These are phyloP conservation scores for Melanerpes formicivorus DNA, from an alignment of 2,113 vertebrate genomes.

Conservation along the genomic window DNA sequence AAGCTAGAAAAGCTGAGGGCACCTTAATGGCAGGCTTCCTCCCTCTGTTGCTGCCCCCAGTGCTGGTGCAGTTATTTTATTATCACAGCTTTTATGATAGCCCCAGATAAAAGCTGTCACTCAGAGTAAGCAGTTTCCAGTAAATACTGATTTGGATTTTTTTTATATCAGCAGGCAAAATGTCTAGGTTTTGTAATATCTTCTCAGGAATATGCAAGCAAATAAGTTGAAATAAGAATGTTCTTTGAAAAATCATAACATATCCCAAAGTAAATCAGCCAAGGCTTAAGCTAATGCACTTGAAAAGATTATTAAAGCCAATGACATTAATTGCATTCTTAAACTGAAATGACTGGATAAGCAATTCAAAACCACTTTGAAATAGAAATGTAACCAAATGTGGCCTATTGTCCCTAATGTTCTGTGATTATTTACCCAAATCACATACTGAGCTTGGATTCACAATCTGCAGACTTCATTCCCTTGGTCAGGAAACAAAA, in stretches of 20 bases:
- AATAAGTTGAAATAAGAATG: background rate
- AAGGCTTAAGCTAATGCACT: background rate
- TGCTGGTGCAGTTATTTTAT: background rate
- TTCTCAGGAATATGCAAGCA: background rate
- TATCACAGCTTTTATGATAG: background rate
- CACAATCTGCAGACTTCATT: background rate
- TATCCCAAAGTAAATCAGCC: background rate
- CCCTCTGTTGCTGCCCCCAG: background rate
- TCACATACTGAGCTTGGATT: background rate
- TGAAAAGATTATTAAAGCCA: background rate
- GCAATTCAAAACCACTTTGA: background rate
- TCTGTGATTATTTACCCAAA: background rate
- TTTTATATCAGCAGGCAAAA: background rate
- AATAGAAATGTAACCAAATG: background rate
- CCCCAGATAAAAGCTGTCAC: background rate
- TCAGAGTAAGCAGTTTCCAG: background rate
- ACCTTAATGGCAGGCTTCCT: background rate
- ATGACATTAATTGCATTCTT: slow-evolving; percentile 11
- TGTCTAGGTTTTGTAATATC: background rate
- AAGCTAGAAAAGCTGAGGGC: background rate
- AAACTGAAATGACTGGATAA: slow-evolving; percentile 23
- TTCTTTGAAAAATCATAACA: background rate
- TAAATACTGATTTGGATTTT: background rate
- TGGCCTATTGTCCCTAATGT: background rate
- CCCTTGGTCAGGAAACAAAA: background rate